Evolutionary conservation across 2,888 invertebrate genomes (phyloP), one percentile per base, ranked within the genome.

Genomic region (Alviniconcha strummeri): DNA sequence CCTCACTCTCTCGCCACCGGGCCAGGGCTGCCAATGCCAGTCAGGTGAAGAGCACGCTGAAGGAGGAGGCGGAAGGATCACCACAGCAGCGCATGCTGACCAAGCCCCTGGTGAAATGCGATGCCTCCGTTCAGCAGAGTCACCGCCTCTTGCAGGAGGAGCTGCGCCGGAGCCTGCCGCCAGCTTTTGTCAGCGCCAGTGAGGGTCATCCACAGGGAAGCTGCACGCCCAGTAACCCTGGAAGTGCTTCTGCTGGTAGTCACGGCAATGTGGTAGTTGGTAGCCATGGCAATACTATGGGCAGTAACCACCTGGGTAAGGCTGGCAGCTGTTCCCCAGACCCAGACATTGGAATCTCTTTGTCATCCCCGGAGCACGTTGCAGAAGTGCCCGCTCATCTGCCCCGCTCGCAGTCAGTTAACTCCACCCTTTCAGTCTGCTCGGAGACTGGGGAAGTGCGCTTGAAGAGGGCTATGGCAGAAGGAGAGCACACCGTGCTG

Each of bases 401-500:
- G 80, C 84, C 83, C 54, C 77, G 89, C 54, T 89, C 89, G 19
- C 88, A 88, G 36, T 91, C 91, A 6, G 76, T 87, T 71, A 85
- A 86, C 13, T 89, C 90, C 71, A 83, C 86, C 55, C 87, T 89
- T 57, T 90, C 90, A 13, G 89, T 91, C 7, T 91, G 91, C 83
- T 90, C 91, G 15, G 91, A 91, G 83, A 90, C 90, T 5, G 89
- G 90, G 17, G 90, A 90, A 80, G 87, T 87, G 75, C 87, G 86
- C 69, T 76, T 85, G 36, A 84, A 76, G 77, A 36, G 54, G 9
- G 83, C 55, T 54, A 36, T 64, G 17, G 82, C 69, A 64, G 85
- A 81, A 15, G 84, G 77, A 13, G 85, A 60, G 36, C 15, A 7
- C 7, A 69, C 57, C 36, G 80, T 86, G 52, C 85, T 89, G n/a